phyloP scores from a whole-genome alignment of 2,797 vertebrate genomes.

The Lemur catta region DNA sequence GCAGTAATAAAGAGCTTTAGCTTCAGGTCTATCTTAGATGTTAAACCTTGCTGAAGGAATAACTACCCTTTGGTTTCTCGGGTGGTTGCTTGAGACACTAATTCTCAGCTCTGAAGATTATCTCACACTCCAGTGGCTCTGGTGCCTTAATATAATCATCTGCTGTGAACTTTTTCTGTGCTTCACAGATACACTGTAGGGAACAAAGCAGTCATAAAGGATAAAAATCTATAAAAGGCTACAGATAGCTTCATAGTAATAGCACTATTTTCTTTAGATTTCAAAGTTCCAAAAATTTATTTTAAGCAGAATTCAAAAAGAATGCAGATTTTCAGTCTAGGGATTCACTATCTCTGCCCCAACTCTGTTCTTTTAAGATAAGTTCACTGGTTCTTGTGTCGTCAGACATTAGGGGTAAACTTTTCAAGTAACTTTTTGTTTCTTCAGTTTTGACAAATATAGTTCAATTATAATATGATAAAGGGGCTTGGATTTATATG shows the following conservation, averaged over 20 bases:
- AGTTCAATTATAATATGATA: neutral
- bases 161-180: slow-evolving; percentile 82
- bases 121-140: slow-evolving; percentile 81
- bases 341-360: neutral
- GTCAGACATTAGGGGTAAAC: slow-evolving; percentile 20
- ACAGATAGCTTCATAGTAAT: slow-evolving; percentile 71
- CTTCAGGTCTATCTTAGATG: slow-evolving; percentile 72
- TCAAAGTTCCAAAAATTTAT: slow-evolving; percentile 71
- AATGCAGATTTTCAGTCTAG: slow-evolving; percentile 58
- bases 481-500: neutral
- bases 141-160: slow-evolving; percentile 80
- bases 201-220: slow-evolving; percentile 73
- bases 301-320: slow-evolving; percentile 70
- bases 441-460: neutral
- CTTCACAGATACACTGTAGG: slow-evolving; percentile 79
- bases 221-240: slow-evolving; percentile 73
- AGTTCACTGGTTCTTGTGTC: slow-evolving; percentile 24
- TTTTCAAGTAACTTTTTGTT: neutral
- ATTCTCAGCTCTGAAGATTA: slow-evolving; percentile 84
- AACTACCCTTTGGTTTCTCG: slow-evolving; percentile 78
- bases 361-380: slow-evolving; percentile 12
- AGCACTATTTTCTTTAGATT: slow-evolving; percentile 78
- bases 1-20: slow-evolving; percentile 69
- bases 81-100: slow-evolving; percentile 79
- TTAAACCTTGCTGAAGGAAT: slow-evolving; percentile 79